These are phyloP conservation scores for Hydrotaea diabolus DNA, from an alignment of 2,888 invertebrate species.

Conservation along the genomic window DNA sequence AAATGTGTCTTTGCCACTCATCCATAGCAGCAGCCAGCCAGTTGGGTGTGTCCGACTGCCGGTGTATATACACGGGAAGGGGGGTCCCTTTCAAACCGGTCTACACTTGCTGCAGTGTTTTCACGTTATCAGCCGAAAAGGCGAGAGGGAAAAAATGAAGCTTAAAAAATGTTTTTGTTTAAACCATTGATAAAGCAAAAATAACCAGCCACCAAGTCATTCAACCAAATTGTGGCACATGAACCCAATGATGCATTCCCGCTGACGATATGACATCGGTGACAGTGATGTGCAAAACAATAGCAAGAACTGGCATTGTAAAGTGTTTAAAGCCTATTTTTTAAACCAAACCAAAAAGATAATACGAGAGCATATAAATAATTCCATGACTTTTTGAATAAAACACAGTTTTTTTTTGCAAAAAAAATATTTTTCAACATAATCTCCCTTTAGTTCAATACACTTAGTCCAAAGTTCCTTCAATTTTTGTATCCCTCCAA, in stretches of 20 bases:
- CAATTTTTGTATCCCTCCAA: too few species aligned
- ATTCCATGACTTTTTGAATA: too few species aligned
- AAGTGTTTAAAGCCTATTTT: too few species aligned
- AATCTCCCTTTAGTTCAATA: too few species aligned
- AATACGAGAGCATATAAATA: too few species aligned
- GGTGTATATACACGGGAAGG: neutral
- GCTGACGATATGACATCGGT: too few species aligned
- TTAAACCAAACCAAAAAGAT: too few species aligned
- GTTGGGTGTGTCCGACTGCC: neutral
- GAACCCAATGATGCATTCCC: conserved; percentile 1
- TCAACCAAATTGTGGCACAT: conserved; percentile 33
- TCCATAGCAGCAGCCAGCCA: neutral
- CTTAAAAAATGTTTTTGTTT: conserved; percentile 19
- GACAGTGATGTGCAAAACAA: neutral
- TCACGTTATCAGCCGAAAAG: neutral
- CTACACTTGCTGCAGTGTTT: neutral
- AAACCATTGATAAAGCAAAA: conserved; percentile 3
- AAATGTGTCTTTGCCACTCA: conserved; percentile 22
- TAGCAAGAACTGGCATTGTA: neutral
- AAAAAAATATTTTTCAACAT: too few species aligned
- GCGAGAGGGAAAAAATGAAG: neutral
- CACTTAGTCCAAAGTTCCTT: too few species aligned
- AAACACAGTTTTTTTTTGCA: too few species aligned
- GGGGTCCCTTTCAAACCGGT: neutral
- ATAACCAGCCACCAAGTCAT: neutral